Conservation (phyloP, 2,888 invertebrate genomes). For the Hirtodrosophila confusa region DNA sequence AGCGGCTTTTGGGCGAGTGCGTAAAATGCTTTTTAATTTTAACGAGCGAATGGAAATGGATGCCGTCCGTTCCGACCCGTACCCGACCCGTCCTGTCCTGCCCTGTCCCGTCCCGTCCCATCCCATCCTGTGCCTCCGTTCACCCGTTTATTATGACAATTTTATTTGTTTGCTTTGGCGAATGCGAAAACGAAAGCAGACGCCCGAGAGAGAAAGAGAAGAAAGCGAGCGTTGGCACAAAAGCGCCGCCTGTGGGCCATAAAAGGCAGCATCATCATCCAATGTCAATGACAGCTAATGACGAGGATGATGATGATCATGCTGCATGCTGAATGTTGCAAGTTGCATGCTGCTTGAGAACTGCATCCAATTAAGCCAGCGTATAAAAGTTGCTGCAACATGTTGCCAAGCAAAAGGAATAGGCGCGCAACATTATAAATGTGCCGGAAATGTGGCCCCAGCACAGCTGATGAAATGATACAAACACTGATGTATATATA, state of each 20-base stretch:
- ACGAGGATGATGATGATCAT: constrained; percentile 20
- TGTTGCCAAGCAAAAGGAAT: constrained; percentile 34
- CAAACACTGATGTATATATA: not conserved
- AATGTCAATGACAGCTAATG: constrained; percentile 68
- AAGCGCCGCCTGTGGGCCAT: constrained; percentile 66
- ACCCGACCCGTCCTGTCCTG: no score
- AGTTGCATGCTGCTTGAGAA: constrained; percentile 9
- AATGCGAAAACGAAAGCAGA: constrained; percentile 65
- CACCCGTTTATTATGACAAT: constrained; percentile 69
- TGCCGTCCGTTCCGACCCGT: constrained; percentile 2
- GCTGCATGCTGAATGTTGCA: constrained; percentile 11
- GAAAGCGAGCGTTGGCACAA: constrained; percentile 50
- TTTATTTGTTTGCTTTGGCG: constrained; percentile 65
- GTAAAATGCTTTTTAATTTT: constrained; percentile 68
- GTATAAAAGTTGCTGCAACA: constrained; percentile 43
- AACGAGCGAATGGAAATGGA: constrained; percentile 65
- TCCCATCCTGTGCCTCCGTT: not conserved
- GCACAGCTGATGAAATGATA: constrained; percentile 49
- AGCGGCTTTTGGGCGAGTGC: constrained; percentile 42
- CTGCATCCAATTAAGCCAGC: constrained; percentile 51
- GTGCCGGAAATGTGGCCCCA: constrained; percentile 64
- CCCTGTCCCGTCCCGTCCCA: no score
- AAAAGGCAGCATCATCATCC: constrained; percentile 60
- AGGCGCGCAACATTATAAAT: constrained; percentile 24
- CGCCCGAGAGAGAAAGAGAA: constrained; percentile 13